Conservation (phyloP, 2,888 invertebrate genomes). For the Smittia aterrima region DNA sequence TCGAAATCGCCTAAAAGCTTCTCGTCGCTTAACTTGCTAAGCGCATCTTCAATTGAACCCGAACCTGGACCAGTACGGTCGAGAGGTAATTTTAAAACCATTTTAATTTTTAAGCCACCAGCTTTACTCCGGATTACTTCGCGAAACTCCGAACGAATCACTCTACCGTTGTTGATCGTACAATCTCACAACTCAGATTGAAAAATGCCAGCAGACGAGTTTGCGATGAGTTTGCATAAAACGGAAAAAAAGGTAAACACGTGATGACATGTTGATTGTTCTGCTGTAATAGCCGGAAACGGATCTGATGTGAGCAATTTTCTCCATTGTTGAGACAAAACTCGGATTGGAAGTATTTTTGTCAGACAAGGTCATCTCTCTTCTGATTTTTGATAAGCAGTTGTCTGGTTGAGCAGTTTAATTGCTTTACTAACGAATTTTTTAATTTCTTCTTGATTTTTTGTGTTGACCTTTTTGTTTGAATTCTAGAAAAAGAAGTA, state of each 20-base stretch:
- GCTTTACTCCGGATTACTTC: neutral
- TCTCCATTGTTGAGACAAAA: too few species aligned
- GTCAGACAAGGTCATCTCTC: too few species aligned
- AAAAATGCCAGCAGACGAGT: neutral
- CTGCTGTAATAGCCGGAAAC: too few species aligned
- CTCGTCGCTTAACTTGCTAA: conserved; percentile 22
- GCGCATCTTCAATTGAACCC: conserved; percentile 19
- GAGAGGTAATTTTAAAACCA: neutral
- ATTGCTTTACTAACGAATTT: too few species aligned
- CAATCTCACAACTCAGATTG: neutral
- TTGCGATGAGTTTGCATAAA: neutral
- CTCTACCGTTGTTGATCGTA: neutral
- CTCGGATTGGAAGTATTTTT: too few species aligned
- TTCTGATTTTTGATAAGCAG: too few species aligned
- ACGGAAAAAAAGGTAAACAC: neutral
- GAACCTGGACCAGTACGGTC: neutral
- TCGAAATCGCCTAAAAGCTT: conserved; percentile 48
- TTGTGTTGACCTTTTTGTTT: too few species aligned
- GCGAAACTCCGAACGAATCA: neutral
- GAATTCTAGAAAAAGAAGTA: too few species aligned
- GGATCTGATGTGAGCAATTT: too few species aligned
- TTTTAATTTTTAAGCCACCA: neutral
- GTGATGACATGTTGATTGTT: too few species aligned
- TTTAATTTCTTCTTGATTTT: too few species aligned
- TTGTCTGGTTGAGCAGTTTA: too few species aligned